These are phyloP conservation scores for Odontocerum albicorne DNA, from an alignment of 2,888 invertebrate species.

Conservation along the genomic window DNA sequence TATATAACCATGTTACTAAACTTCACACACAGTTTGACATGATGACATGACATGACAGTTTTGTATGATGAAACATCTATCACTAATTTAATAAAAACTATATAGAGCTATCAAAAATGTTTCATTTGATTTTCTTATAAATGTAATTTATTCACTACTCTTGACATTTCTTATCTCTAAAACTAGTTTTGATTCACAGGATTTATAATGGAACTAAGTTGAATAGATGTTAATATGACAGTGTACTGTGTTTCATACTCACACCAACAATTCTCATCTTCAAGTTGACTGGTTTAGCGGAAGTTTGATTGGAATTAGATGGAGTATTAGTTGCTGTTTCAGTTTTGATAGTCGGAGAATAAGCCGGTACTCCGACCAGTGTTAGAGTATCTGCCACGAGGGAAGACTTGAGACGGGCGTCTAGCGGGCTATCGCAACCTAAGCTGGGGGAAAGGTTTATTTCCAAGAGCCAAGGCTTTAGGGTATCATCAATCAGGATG, in stretches of 20 bases:
- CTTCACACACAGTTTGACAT: no score
- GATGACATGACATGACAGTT: no score
- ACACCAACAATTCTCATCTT: slow-evolving; percentile 56
- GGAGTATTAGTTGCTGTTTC: neutral
- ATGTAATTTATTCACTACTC: no score
- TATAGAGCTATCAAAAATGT: no score
- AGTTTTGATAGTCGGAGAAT: neutral
- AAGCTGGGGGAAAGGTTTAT: slow-evolving; percentile 88
- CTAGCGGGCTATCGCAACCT: slow-evolving; percentile 90
- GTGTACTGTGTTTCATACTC: slow-evolving; percentile 39
- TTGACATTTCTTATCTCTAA: no score
- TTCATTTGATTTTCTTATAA: no score
- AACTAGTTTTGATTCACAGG: no score
- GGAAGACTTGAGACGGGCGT: slow-evolving; percentile 90
- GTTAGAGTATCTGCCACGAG: slow-evolving; percentile 89
- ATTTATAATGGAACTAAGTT: neutral
- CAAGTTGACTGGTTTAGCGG: slow-evolving; percentile 39
- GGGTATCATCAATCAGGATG: slow-evolving; percentile 84
- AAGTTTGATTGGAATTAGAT: slow-evolving; percentile 36
- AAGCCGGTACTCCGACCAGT: slow-evolving; percentile 83
- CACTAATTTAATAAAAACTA: no score
- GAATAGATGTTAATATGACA: slow-evolving; percentile 2
- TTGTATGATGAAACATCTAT: no score
- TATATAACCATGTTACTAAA: no score
- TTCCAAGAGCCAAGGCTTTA: slow-evolving; percentile 95